A percentile compares a stretch with the other conserved stretches of the same genome.
These are phyloP conservation scores for Phylloscopus trochilus DNA, from an alignment of 2,113 vertebrate genomes.

Conservation along the genomic window DNA sequence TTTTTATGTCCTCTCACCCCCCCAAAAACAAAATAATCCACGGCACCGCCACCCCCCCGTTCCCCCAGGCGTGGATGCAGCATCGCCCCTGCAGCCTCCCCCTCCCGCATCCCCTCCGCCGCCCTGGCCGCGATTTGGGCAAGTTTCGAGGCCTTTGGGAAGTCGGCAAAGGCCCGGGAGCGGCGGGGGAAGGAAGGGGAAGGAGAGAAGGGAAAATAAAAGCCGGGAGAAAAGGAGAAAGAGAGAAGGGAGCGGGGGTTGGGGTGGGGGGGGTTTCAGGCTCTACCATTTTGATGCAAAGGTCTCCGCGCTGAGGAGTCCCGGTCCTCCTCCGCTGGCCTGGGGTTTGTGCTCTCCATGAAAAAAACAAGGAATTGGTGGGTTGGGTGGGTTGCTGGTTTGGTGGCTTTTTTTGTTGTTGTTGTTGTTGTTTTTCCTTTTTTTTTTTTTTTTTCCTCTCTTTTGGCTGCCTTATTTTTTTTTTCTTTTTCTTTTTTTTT, in stretches of 20 bases:
- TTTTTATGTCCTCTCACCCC: no score
- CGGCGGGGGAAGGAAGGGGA: not conserved
- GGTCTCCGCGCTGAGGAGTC: conserved; percentile 77
- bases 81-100: not conserved
- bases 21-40: not conserved
- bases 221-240: conserved; percentile 23
- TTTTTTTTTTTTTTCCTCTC: not conserved
- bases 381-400: not conserved
- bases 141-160: conserved; percentile 4
- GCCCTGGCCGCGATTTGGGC: not conserved
- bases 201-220: not conserved
- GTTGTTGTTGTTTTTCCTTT: no score
- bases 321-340: conserved; percentile 74
- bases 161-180: not conserved
- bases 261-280: not conserved
- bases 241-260: not conserved
- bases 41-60: no score
- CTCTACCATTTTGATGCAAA: conserved; percentile 84
- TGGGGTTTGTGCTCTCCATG: conserved; percentile 78
- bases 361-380: conserved; percentile 58
- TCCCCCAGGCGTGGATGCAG: not conserved
- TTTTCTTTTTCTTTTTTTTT: not conserved
- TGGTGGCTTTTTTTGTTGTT: not conserved
- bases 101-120: not conserved
- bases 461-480: not conserved